phyloP scores from a whole-genome alignment of 2,888 invertebrate species.

The Metallyticus violacea region DNA sequence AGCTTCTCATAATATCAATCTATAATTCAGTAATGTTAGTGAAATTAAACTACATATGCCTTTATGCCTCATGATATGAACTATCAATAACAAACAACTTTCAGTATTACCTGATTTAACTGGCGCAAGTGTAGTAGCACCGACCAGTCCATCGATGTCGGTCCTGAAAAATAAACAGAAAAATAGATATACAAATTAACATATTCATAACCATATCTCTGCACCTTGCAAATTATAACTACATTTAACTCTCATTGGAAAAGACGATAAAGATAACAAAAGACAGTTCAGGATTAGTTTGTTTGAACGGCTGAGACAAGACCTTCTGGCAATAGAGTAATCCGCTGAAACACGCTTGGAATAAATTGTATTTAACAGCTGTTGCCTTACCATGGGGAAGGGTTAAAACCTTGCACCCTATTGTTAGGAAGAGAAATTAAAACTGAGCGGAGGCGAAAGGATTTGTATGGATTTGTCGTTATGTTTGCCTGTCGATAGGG shows the following conservation, averaged over 20 bases:
- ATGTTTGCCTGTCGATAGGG: background rate
- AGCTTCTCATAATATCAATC: no score
- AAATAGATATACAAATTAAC: background rate
- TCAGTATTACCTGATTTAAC: conserved; percentile 20
- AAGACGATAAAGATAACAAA: background rate
- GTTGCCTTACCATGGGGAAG: background rate
- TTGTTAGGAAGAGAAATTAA: background rate
- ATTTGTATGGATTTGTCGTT: background rate
- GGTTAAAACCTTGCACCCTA: background rate
- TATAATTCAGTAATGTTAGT: no score
- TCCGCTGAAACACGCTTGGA: background rate
- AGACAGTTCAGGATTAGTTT: background rate
- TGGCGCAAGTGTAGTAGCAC: conserved; percentile 13
- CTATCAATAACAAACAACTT: no score
- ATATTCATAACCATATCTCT: background rate
- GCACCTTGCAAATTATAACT: background rate
- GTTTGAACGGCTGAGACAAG: background rate
- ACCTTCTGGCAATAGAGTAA: background rate
- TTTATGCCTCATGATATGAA: no score
- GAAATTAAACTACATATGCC: no score
- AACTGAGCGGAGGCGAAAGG: background rate
- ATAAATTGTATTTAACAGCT: conserved; percentile 12
- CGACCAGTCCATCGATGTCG: background rate
- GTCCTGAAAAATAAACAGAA: conserved; percentile 15
- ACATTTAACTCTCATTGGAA: background rate